Conservation (phyloP, 2,113 vertebrate genomes). For the Hoplias malabaricus region DNA sequence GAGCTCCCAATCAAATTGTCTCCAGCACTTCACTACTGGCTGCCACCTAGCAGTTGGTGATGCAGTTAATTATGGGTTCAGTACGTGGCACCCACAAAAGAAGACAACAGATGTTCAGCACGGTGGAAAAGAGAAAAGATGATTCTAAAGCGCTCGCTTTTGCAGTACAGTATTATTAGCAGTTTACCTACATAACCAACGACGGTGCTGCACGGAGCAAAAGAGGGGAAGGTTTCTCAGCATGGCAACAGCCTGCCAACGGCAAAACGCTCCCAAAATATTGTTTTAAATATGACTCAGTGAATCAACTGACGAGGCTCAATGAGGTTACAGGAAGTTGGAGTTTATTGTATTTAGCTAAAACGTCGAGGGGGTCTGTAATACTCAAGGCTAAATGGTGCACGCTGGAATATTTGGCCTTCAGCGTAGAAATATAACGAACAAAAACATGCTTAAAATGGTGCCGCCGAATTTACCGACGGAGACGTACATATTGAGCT, state of each 20-base stretch:
- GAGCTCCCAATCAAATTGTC: constrained; percentile 27
- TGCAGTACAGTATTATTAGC: not conserved
- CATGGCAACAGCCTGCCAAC: constrained; percentile 24
- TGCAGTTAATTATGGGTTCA: constrained; percentile 49
- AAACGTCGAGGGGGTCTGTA: not conserved
- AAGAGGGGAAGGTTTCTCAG: constrained; percentile 6
- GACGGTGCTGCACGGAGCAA: not conserved
- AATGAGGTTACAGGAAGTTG: not conserved
- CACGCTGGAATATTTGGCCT: not conserved
- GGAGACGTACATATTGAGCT: not conserved
- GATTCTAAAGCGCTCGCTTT: not conserved
- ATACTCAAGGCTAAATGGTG: too few relatives aligned
- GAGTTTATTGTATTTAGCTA: not conserved
- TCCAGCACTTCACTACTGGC: constrained; percentile 34
- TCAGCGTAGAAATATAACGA: not conserved
- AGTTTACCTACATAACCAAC: constrained; percentile 1
- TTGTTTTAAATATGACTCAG: not conserved
- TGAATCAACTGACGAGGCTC: not conserved
- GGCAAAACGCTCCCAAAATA: constrained; percentile 17
- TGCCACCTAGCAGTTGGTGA: constrained; percentile 45
- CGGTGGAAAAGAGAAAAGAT: not conserved
- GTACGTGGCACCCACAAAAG: constrained; percentile 37
- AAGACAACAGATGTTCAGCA: constrained; percentile 38
- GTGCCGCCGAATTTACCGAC: not conserved
- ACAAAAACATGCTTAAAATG: not conserved